A percentile compares a stretch with the other conserved stretches of the same genome.
phyloP scores from a whole-genome alignment of 1,140 invertebrate species.

The Doryteuthis pealeii region DNA sequence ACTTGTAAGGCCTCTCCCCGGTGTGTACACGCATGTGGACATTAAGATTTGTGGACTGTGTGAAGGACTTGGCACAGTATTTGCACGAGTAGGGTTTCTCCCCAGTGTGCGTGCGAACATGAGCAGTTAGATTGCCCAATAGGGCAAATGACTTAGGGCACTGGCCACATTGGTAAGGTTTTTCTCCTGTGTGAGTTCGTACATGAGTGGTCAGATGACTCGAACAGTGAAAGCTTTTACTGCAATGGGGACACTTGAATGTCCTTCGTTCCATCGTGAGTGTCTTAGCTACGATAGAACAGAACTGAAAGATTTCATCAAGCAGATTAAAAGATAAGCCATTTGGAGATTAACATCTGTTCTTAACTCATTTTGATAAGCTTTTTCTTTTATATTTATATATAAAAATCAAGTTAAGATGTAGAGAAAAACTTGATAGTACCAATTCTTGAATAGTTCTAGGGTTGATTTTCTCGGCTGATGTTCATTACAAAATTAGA shows the following conservation, averaged over 20 bases:
- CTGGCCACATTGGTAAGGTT: constrained; percentile 36
- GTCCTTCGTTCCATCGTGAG: constrained; percentile 64
- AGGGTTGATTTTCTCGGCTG: too few relatives aligned
- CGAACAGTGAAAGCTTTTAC: constrained; percentile 59
- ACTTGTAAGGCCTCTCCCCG: constrained; percentile 8
- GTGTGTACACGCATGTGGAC: constrained; percentile 19
- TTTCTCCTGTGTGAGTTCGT: constrained; percentile 36
- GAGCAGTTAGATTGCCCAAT: constrained; percentile 31
- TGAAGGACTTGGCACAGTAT: constrained; percentile 18
- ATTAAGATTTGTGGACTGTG: constrained; percentile 5
- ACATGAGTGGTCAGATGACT: constrained; percentile 39
- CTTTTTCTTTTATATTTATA: too few relatives aligned
- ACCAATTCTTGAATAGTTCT: too few relatives aligned
- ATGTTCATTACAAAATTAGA: too few relatives aligned
- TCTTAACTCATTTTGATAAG: too few relatives aligned
- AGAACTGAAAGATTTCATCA: too few relatives aligned
- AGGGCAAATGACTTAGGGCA: constrained; percentile 27
- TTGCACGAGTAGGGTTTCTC: constrained; percentile 18
- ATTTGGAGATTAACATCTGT: too few relatives aligned
- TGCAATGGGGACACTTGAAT: constrained; percentile 75
- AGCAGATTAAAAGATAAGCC: too few relatives aligned
- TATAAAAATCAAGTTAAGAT: too few relatives aligned
- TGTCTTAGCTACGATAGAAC: too few relatives aligned
- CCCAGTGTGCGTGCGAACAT: constrained; percentile 20
- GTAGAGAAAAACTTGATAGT: too few relatives aligned